Evolutionary conservation across 2,797 vertebrate species (phyloP).

Genomic region (Pogonophryne albipinna): DNA sequence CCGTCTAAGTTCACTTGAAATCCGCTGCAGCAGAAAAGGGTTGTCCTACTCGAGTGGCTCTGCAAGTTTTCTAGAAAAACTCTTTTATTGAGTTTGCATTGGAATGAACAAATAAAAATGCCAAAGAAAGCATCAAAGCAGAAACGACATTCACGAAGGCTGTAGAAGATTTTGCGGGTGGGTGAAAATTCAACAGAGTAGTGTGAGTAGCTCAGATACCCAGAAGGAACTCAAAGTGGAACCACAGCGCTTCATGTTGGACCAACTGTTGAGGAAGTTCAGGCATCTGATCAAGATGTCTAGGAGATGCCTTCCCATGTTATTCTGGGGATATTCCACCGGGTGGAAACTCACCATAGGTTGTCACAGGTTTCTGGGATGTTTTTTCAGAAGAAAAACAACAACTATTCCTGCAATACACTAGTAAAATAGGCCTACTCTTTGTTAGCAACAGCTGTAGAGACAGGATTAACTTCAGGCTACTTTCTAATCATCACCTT

Average conservation of each 20-base stretch:
- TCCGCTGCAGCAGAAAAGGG: constrained; percentile 56
- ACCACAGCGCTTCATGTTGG: background rate
- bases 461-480: too few species aligned
- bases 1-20: constrained; percentile 64
- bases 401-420: background rate
- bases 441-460: too few species aligned
- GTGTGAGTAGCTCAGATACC: background rate
- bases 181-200: constrained; percentile 1
- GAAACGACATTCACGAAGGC: constrained; percentile 23
- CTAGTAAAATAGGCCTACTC: too few species aligned
- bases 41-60: constrained; percentile 48
- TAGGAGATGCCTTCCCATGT: background rate
- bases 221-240: background rate
- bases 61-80: constrained; percentile 54
- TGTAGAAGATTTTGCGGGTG: constrained; percentile 31
- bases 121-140: constrained; percentile 50
- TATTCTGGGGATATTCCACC: constrained; percentile 7
- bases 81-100: constrained; percentile 57
- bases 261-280: background rate
- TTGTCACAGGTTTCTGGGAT: too few species aligned
- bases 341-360: background rate
- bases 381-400: too few species aligned
- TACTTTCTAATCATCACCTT: too few species aligned
- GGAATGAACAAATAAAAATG: constrained; percentile 42
- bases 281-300: constrained; percentile 17